Conservation (phyloP, 2,888 invertebrate genomes). For the Eilema depressum region DNA sequence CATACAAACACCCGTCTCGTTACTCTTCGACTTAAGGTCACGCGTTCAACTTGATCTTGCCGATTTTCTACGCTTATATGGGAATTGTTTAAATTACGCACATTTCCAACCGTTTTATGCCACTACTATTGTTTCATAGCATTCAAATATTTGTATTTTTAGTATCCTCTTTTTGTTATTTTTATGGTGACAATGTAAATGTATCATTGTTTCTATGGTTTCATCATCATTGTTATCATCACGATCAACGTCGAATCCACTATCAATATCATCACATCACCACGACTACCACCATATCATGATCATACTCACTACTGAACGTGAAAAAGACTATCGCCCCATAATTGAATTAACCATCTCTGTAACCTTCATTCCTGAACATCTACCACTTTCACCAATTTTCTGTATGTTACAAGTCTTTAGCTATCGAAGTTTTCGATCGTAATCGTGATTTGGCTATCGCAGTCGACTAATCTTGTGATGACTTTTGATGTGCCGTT, state of each 20-base stretch:
- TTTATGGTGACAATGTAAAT: background rate
- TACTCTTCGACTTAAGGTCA: slow-evolving; percentile 72
- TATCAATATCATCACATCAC: background rate
- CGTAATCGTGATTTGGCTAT: slow-evolving; percentile 73
- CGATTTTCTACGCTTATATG: slow-evolving; percentile 75
- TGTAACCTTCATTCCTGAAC: background rate
- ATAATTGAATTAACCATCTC: too few species aligned
- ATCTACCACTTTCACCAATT: background rate
- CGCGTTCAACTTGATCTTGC: slow-evolving; percentile 74
- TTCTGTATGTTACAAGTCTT: slow-evolving; percentile 18
- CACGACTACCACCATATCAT: background rate
- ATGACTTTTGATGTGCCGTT: slow-evolving; percentile 78
- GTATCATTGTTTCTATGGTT: background rate
- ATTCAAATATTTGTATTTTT: slow-evolving; percentile 54
- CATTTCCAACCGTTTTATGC: slow-evolving; percentile 57
- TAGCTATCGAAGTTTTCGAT: slow-evolving; percentile 53
- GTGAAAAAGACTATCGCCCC: background rate
- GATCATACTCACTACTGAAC: background rate
- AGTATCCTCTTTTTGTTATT: background rate
- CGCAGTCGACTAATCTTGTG: slow-evolving; percentile 78
- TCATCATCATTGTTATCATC: background rate
- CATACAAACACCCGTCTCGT: slow-evolving; percentile 70
- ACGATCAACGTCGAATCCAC: background rate
- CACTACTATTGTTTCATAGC: slow-evolving; percentile 49
- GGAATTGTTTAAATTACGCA: slow-evolving; percentile 65